Evolutionary conservation across 37 sponge, comb jelly and placozoan species (phyloP).

Genomic region (Oopsacas minuta): DNA sequence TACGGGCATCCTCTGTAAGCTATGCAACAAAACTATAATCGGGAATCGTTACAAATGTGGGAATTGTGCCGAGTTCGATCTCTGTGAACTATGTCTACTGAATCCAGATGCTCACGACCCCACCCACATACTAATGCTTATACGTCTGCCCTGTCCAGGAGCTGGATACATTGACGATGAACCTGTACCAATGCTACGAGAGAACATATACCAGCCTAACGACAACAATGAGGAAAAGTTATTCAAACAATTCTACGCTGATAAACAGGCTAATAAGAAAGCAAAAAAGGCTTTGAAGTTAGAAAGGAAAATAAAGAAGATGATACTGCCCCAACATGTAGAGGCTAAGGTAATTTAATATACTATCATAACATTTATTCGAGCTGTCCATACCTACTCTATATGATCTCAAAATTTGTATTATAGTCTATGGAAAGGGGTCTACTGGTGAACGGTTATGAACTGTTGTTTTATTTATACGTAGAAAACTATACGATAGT

Average conservation of each 20-base stretch:
- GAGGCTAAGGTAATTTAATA: not conserved
- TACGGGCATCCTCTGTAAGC: constrained; percentile 47
- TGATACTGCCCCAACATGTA: not conserved
- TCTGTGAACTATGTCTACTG: constrained; percentile 69
- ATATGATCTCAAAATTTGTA: too few relatives aligned
- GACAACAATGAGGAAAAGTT: not conserved
- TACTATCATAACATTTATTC: too few relatives aligned
- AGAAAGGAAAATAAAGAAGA: not conserved
- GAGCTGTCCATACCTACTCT: too few relatives aligned
- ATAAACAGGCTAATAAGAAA: not conserved
- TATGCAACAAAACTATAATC: constrained; percentile 35
- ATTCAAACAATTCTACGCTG: not conserved
- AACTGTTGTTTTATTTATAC: too few relatives aligned
- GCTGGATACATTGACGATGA: constrained; percentile 16
- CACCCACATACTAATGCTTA: constrained; percentile 58
- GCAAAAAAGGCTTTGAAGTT: not conserved
- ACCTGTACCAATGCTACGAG: not conserved
- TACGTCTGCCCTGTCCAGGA: constrained; percentile 32
- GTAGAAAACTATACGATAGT: too few relatives aligned
- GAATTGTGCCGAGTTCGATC: constrained; percentile 72
- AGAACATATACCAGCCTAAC: not conserved
- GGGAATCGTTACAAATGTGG: constrained; percentile 80
- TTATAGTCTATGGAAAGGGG: too few relatives aligned
- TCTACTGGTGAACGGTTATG: too few relatives aligned
- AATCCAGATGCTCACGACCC: constrained; percentile 31